Evolutionary conservation across 1,140 invertebrate genomes (phyloP), one percentile per base, ranked within the genome.

Genomic region (Neodiprion pinetum): DNA sequence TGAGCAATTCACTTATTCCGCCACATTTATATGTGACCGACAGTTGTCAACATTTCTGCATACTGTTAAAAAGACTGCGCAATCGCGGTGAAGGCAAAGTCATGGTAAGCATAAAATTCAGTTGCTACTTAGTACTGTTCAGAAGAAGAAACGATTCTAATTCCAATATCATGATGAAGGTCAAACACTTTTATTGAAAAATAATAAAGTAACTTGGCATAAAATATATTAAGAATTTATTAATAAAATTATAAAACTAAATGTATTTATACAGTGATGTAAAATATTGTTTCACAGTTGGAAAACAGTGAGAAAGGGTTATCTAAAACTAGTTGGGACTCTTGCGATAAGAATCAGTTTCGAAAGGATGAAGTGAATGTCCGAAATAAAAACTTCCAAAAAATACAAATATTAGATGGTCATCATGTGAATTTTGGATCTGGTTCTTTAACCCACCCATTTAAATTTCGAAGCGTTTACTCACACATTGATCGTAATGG

Each of bases 21-120:
- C 80, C 87, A 0, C 78, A 84, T 71, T 81, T 93, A 67, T 88
- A 90, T 9, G 88, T 94, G 48, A 93, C 90, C 23, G 92, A 95
- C 80, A 88, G 90, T 71, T 95, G 93, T 81, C 92, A 94, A 83
- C 92, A 93, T 86, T 86, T 90, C 14, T 85, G 90, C 69, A 75
- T 92, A 67, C 72, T 91, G 40, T 77, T 81, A 75, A 78, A 84
- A 69, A 83, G 90, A 78, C 74, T 88, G 65, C 78, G 78, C n/a
- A 80, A 80, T n/a, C 72, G 82, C 72, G 80, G 81, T 14, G 72
- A 74, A 23, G 72, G 73, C n/a, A 77, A 70, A 79, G 77, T 83
- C 1, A 82, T 84, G 83, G 85, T 87, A 82, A 74, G 76, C 76
- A 73, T 14, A 67, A 23, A 47, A 40, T 40, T 40, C 2, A 40